phyloP scores from a whole-genome alignment of 2,113 vertebrate genomes.

The Dunckerocampus dactyliophorus region DNA sequence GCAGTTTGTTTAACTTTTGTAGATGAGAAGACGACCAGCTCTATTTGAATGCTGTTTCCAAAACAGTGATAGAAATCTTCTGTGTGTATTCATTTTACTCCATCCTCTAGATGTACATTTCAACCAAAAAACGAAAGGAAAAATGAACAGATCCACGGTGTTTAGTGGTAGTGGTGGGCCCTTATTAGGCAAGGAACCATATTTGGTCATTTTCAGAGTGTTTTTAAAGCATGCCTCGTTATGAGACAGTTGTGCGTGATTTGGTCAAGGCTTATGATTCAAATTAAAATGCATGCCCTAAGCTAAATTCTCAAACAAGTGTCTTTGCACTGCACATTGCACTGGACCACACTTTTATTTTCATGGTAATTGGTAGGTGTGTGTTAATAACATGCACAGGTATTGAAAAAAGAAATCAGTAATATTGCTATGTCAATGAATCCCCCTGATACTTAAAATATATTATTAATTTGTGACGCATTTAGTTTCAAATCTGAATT shows the following conservation, averaged over 20 bases:
- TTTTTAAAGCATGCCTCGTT: background rate
- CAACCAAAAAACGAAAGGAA: background rate
- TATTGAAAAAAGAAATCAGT: background rate
- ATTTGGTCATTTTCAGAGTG: background rate
- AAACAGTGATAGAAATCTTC: background rate
- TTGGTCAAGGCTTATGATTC: too few relatives aligned
- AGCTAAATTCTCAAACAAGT: too few relatives aligned
- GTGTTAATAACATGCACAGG: too few relatives aligned
- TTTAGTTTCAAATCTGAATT: background rate
- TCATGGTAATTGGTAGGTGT: background rate
- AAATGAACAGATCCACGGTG: background rate
- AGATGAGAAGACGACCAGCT: background rate
- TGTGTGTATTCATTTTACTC: background rate
- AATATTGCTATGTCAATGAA: background rate
- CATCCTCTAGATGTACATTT: background rate
- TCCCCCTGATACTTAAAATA: background rate
- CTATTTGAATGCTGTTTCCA: background rate
- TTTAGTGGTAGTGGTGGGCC: background rate
- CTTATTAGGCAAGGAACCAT: background rate
- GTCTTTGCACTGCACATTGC: too few relatives aligned
- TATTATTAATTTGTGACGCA: background rate
- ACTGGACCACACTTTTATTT: background rate
- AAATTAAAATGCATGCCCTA: too few relatives aligned
- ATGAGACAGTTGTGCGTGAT: background rate
- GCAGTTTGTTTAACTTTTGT: background rate